Evolutionary conservation across 2,797 vertebrate species (phyloP), one percentile per base, ranked within the genome.

Genomic region (Anolis apletophallus): DNA sequence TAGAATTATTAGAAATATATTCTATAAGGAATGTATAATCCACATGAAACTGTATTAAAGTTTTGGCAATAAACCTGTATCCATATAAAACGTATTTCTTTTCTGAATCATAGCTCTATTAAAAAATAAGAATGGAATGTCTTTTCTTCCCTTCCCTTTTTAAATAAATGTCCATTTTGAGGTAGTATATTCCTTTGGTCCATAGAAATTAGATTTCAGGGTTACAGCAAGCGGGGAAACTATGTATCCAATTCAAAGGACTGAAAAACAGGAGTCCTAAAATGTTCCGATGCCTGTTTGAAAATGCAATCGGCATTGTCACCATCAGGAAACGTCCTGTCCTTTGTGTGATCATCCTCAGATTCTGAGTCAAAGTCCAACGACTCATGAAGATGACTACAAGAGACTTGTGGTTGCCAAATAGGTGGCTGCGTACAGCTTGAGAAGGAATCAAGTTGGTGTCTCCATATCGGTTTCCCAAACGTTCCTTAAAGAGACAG

Each of bases 391-490:
- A 96, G 93, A 93, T 97, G 97, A 93, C 96, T 95, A 5, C 86
- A 94, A 57, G 96, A 96, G 13, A 91, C 88, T 91, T 96, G 95
- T 29, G 93, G 92, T 1, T 96, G 97, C 83, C 94, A 95, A 78
- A 91, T 93, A 40, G 92, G 92, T 26, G 94, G 54, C 55, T 94
- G 96, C 76, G 88, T 88, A 71, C 92, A 95, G 76, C 93, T 95
- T 12, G 96, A 87, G 91, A 96, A 92, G 10, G 95, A 93, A 23
- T 98, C 97, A 87, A 95, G 94, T 69, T 95, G 97, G 57, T 97
- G 95, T 91, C 95, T 98, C 98, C 98, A 98, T 64, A 97, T 95
- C 86, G 97, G 94, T 91, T 99, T 99, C 82, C 98, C 99, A 95
- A 99, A 99, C 1, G 99, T 99, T 86, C 98, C 98, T 99, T 93